Conservation (phyloP, 1,140 invertebrate species). For the Anoplophora glabripennis region DNA sequence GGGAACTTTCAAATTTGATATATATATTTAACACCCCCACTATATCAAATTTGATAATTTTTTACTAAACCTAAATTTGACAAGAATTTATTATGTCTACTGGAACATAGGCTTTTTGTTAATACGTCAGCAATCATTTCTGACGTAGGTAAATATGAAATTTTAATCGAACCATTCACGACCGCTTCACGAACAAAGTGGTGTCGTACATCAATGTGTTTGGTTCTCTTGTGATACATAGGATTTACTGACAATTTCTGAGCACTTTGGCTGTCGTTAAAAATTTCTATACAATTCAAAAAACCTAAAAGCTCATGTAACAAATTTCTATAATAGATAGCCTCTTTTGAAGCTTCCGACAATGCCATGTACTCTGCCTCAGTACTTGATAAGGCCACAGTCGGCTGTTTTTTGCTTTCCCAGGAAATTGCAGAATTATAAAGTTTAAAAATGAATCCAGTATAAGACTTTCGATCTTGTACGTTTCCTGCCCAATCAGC, state of each 20-base stretch:
- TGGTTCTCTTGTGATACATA: constrained; percentile 43
- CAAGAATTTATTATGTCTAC: too few relatives aligned
- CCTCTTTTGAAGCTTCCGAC: constrained; percentile 33
- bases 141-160: constrained; percentile 26
- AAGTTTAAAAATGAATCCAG: constrained; percentile 37
- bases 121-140: too few relatives aligned
- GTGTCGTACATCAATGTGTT: constrained; percentile 40
- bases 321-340: constrained; percentile 33
- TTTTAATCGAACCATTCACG: constrained; percentile 14
- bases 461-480: constrained; percentile 36
- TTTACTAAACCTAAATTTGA: too few relatives aligned
- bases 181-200: constrained; percentile 25
- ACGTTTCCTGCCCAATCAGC: constrained; percentile 25
- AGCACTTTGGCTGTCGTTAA: constrained; percentile 46
- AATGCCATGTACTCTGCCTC: constrained; percentile 46
- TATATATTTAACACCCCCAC: too few relatives aligned
- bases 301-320: constrained; percentile 17
- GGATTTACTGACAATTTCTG: constrained; percentile 44
- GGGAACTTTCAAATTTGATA: too few relatives aligned
- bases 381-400: constrained; percentile 40
- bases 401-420: constrained; percentile 38
- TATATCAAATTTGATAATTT: too few relatives aligned
- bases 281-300: background rate
- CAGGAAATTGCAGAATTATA: constrained; percentile 34
- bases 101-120: too few relatives aligned